Conservation (phyloP, 2,888 invertebrate genomes). For the Sarcophaga rosellei region DNA sequence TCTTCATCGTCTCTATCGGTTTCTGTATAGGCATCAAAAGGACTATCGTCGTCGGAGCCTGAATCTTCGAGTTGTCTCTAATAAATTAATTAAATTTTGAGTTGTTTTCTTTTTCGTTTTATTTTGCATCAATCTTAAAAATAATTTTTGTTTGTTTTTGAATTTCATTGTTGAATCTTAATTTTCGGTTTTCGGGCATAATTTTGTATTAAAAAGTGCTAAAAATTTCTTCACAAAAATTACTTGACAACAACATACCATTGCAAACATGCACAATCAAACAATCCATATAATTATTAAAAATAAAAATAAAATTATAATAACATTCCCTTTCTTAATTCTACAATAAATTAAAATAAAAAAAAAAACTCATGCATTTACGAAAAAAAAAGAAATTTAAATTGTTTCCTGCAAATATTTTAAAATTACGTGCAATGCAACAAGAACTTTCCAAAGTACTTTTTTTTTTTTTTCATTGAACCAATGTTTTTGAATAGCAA, state of each 20-base stretch:
- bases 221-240: not conserved
- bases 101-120: constrained; percentile 9
- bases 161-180: constrained; percentile 18
- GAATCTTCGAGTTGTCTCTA: constrained; percentile 80
- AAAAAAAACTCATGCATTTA: constrained; percentile 31
- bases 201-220: constrained; percentile 27
- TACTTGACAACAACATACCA: constrained; percentile 32
- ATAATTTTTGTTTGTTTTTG: not conserved
- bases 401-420: not conserved
- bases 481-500: not conserved
- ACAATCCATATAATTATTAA: not conserved
- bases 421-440: not conserved
- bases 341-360: not conserved
- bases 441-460: not conserved
- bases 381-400: not conserved
- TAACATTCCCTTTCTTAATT: constrained; percentile 22
- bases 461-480: too few relatives aligned
- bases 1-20: constrained; percentile 77
- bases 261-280: constrained; percentile 39
- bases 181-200: not conserved
- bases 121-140: not conserved
- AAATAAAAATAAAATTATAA: not conserved
- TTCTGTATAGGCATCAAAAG: constrained; percentile 79
- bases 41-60: constrained; percentile 79
- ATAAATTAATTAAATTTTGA: constrained; percentile 57